Evolutionary conservation across 2,113 vertebrate genomes (phyloP).

Genomic region (Malurus melanocephalus): DNA sequence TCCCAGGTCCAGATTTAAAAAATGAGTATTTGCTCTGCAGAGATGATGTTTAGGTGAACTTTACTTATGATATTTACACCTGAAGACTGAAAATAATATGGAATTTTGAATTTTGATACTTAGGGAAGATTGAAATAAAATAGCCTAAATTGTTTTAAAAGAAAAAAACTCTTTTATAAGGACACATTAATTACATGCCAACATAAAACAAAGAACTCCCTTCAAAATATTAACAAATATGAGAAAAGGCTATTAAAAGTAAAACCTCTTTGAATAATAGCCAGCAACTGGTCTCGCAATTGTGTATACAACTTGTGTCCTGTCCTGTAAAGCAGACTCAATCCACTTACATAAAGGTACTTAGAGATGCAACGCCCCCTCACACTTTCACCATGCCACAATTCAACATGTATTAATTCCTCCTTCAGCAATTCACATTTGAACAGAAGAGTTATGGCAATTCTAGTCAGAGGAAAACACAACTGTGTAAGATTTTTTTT

Average conservation of each 20-base stretch:
- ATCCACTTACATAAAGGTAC: conserved; percentile 47
- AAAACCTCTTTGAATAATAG: conserved; percentile 42
- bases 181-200: conserved; percentile 12
- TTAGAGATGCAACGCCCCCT: neutral
- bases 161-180: neutral
- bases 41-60: neutral
- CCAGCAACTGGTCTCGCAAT: neutral
- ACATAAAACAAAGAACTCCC: conserved; percentile 38
- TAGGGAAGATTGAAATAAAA: neutral
- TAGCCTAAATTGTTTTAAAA: neutral
- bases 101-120: neutral
- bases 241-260: conserved; percentile 54
- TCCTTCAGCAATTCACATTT: neutral
- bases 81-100: neutral
- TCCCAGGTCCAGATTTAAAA: neutral
- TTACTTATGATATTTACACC: neutral
- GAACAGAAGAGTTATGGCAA: neutral
- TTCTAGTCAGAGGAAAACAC: neutral
- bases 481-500: neutral
- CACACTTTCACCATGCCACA: neutral
- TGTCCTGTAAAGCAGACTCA: conserved; percentile 2
- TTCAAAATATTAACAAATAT: conserved; percentile 39
- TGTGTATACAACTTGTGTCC: neutral
- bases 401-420: neutral
- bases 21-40: neutral